Conservation (phyloP, 2,797 vertebrate species). For the Miichthys miiuy region DNA sequence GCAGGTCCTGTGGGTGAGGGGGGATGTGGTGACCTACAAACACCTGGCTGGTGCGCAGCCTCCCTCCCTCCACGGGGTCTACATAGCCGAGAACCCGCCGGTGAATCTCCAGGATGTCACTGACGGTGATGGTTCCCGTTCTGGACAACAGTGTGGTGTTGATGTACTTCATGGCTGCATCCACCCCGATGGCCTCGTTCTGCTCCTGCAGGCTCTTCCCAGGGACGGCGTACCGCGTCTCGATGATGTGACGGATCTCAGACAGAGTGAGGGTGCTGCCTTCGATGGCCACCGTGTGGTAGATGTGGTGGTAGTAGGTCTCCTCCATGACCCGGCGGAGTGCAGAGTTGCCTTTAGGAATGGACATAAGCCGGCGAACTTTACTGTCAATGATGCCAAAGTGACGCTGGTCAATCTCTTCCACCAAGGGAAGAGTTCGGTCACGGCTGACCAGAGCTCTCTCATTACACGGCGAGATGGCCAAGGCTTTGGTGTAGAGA, state of each 20-base stretch:
- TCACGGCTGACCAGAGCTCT: conserved; percentile 93
- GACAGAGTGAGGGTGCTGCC: conserved; percentile 96
- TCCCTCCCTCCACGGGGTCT: conserved; percentile 94
- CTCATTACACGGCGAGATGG: conserved; percentile 91
- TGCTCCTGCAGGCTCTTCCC: conserved; percentile 97
- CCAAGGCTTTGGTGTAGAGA: conserved; percentile 93
- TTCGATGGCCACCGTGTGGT: conserved; percentile 98
- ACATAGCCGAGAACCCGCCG: conserved; percentile 93
- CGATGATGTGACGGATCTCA: conserved; percentile 96
- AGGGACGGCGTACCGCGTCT: conserved; percentile 94
- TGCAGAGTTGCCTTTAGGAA: conserved; percentile 95
- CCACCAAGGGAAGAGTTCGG: conserved; percentile 94
- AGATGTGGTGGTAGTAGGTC: conserved; percentile 98
- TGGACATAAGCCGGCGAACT: conserved; percentile 94
- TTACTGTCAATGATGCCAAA: conserved; percentile 97
- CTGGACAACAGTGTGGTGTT: conserved; percentile 92
- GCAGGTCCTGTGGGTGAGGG: conserved; percentile 91
- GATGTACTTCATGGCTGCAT: conserved; percentile 94
- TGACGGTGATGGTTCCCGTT: conserved; percentile 86
- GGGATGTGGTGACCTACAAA: conserved; percentile 98
- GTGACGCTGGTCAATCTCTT: conserved; percentile 96
- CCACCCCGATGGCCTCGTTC: conserved; percentile 96
- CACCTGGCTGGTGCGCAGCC: conserved; percentile 92
- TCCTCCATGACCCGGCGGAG: conserved; percentile 96
- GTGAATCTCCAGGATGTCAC: conserved; percentile 94